Base-by-base conservation (phyloP, 1,140 invertebrate species). In the Sycophaga agraensis region DNA sequence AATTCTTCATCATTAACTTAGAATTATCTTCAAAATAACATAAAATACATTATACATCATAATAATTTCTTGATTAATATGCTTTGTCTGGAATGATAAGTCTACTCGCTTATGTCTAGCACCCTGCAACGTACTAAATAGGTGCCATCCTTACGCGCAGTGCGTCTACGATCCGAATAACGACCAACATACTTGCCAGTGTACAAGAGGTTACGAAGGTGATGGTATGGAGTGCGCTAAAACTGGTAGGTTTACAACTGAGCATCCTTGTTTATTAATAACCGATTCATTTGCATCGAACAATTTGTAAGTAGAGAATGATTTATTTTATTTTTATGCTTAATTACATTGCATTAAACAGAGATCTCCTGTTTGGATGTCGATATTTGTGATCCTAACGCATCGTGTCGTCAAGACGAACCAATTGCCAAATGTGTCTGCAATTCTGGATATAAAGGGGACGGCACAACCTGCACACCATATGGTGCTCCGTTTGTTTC, bases 181-280 rank as follows among this genome's bases (percentile, higher is more conserved):
- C 8, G 70, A 64, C 4, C 81, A 69, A 6, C 91, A 92, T 69
- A 78, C 86, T 39, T 97, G 94, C 74, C 84, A 86, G 22, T 97
- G 95, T 71, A 86, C 86, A 26, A 78, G 84, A 26, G 93, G 91
- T 14, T 96, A 87, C 73, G 84, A 87, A 66, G 91, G 92, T 22
- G 88, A 95, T 76, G 92, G 92, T 7, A 85, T 85, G 62, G 83
- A 84, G 65, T 96, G 93, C 70, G 83, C 79, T 4, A 77, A 77
- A 43, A 72, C 59, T 72, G 80, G 79, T 81, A 77, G 17, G 69
- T 72, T 24, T 19, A 39, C 9, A 16, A 11, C 17, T 24, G 4
- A n/a, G 7, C 14, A 8, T 14, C 45, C n/a, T n/a, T n/a, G 2
- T 35, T 22, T 14, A 37, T 37, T 17, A 24, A 53, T 4, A 16